These are phyloP conservation scores for Leptinotarsa defecta DNA, from an alignment of 1,140 invertebrate genomes.

Conservation along the genomic window DNA sequence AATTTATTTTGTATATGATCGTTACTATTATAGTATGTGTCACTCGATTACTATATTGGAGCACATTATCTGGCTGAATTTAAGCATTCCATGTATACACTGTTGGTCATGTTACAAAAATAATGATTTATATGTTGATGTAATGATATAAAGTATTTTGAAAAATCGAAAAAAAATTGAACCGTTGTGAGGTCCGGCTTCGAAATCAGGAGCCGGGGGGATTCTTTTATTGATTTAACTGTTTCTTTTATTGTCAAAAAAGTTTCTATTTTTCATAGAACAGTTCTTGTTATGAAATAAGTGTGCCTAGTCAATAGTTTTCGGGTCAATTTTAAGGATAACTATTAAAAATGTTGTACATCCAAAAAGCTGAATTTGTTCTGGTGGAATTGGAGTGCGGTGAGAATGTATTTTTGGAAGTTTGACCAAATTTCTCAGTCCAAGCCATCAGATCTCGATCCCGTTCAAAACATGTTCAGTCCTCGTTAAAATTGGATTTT, in stretches of 20 bases:
- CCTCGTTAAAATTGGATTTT: constrained; percentile 45
- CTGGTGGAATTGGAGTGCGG: constrained; percentile 9
- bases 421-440: background rate
- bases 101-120: constrained; percentile 58
- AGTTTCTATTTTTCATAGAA: constrained; percentile 59
- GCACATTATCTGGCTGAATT: constrained; percentile 56
- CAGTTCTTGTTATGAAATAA: constrained; percentile 59
- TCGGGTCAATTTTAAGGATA: constrained; percentile 55
- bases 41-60: constrained; percentile 53
- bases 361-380: constrained; percentile 34
- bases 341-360: constrained; percentile 48
- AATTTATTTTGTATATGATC: constrained; percentile 56
- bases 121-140: constrained; percentile 57
- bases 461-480: constrained; percentile 14
- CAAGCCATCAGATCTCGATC: constrained; percentile 3
- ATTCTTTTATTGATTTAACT: constrained; percentile 47
- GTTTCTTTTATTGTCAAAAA: constrained; percentile 55
- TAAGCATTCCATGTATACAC: constrained; percentile 57
- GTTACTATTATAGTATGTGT: constrained; percentile 50
- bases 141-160: constrained; percentile 54
- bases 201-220: background rate
- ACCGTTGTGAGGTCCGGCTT: constrained; percentile 46
- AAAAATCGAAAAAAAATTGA: constrained; percentile 53
- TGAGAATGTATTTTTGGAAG: constrained; percentile 11
- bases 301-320: constrained; percentile 58